Conservation (phyloP, 1,140 invertebrate genomes). For the Branchinecta lynchi region DNA sequence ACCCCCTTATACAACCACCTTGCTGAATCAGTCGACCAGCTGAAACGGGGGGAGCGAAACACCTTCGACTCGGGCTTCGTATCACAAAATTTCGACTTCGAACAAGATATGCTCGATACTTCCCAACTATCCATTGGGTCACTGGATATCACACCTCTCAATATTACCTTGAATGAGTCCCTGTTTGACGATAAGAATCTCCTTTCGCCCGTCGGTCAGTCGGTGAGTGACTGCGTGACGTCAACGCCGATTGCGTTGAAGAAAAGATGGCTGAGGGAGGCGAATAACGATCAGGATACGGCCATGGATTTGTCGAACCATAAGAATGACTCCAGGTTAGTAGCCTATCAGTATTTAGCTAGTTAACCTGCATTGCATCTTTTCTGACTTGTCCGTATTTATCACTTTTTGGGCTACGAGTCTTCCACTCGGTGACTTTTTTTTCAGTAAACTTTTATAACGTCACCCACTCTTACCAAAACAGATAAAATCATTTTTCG, state of each 20-base stretch:
- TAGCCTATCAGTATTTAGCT: no score
- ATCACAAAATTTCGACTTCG: not conserved
- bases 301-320: not conserved
- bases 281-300: constrained; percentile 34
- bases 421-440: no score
- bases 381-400: no score
- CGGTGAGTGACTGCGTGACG: not conserved
- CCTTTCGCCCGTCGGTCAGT: not conserved
- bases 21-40: not conserved
- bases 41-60: not conserved
- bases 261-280: constrained; percentile 45
- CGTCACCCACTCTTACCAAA: no score
- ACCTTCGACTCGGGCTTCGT: not conserved
- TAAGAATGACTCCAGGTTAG: not conserved
- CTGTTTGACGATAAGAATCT: constrained; percentile 4
- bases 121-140: not conserved
- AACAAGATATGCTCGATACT: not conserved
- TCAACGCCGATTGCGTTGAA: constrained; percentile 27
- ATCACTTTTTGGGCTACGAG: no score
- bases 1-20: no score
- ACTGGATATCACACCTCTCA: not conserved
- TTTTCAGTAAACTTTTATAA: no score
- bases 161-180: not conserved
- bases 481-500: no score
- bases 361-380: no score